phyloP scores from a whole-genome alignment of 2,888 invertebrate species.

The Brenthis hecate region DNA sequence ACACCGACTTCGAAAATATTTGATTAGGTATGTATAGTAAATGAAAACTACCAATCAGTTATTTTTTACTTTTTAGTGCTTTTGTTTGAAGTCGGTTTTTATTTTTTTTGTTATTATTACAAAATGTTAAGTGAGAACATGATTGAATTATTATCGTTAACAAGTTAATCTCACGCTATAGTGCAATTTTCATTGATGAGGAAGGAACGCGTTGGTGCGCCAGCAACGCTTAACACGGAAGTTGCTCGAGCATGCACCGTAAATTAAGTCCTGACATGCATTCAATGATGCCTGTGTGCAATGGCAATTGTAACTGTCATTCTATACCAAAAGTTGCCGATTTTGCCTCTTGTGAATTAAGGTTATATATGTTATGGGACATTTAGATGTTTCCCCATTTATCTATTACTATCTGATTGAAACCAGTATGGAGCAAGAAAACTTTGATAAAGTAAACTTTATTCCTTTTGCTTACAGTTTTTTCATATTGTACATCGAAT shows the following conservation, averaged over 20 bases:
- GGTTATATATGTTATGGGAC: not conserved
- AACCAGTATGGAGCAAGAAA: too few relatives aligned
- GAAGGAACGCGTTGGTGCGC: conserved; percentile 11
- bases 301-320: conserved; percentile 3
- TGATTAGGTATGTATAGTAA: too few relatives aligned
- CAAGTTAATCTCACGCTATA: conserved; percentile 12
- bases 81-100: too few relatives aligned
- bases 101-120: too few relatives aligned
- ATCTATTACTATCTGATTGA: too few relatives aligned
- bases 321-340: conserved; percentile 1
- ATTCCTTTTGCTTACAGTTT: too few relatives aligned
- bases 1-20: too few relatives aligned
- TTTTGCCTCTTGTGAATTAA: conserved; percentile 14
- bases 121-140: not conserved
- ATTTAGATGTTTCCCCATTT: not conserved
- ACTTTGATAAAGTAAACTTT: too few relatives aligned
- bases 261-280: conserved; percentile 20
- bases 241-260: conserved; percentile 11
- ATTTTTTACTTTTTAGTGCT: too few relatives aligned
- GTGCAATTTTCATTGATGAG: conserved; percentile 10
- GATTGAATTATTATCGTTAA: conserved; percentile 3
- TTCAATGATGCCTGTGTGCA: conserved; percentile 11
- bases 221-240: conserved; percentile 19
- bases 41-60: too few relatives aligned
- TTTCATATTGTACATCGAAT: too few relatives aligned